These are phyloP conservation scores for Acanthisitta chloris DNA, from an alignment of 2,113 vertebrate genomes.

Conservation along the genomic window DNA sequence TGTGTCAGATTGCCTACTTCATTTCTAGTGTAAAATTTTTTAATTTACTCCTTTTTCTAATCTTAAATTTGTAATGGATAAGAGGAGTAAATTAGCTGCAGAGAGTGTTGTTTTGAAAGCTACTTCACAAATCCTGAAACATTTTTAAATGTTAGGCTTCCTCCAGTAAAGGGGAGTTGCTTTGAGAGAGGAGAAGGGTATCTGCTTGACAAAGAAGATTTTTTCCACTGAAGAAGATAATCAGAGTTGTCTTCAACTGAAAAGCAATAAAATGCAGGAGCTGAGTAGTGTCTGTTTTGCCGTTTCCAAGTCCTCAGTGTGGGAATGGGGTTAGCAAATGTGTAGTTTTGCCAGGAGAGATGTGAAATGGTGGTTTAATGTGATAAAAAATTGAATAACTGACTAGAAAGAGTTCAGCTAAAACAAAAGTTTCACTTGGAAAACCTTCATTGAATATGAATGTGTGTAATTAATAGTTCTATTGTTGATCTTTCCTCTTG, in stretches of 20 bases:
- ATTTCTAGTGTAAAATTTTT: neutral
- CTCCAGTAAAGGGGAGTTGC: neutral
- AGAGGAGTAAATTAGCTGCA: neutral
- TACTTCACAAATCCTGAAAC: neutral
- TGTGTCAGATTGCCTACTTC: neutral
- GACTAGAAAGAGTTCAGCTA: neutral
- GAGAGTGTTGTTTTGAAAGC: neutral
- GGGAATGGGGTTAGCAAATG: neutral
- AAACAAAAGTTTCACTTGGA: neutral
- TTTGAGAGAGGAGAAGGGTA: neutral
- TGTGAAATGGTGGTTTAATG: neutral
- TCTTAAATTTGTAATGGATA: neutral
- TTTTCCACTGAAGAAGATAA: neutral
- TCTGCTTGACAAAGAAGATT: neutral
- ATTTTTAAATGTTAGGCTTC: neutral
- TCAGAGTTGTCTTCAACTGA: neutral
- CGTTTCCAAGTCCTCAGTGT: neutral
- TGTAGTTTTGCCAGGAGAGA: neutral
- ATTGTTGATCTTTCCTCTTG: neutral
- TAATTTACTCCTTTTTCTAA: neutral
- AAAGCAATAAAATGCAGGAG: neutral
- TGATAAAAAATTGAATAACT: neutral
- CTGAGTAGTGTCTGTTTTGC: neutral
- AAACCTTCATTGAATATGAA: neutral
- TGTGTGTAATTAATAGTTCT: neutral